Base-by-base conservation (phyloP, 2,113 vertebrate genomes). In the Pelmatolapia mariae region DNA sequence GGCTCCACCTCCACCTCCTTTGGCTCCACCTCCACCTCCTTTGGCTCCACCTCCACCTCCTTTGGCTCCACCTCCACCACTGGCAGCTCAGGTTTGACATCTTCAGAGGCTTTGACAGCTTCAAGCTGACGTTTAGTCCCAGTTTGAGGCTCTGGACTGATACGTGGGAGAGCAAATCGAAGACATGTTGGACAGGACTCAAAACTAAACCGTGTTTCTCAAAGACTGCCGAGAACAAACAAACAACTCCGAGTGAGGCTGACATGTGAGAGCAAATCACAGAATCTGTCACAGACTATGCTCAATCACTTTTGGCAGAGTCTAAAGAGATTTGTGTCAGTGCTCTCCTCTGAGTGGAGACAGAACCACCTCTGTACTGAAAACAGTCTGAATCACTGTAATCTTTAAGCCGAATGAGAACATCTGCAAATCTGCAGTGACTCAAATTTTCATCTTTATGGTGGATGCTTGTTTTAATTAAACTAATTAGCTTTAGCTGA, bases 1-100 rank as follows among this genome's bases (percentile, higher is more conserved):
- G 84, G 73, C 86, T 95, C 89, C 79, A 88, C 82, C 56, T 3
- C 26, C 26, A 2, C 2, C 26, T 59, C 5, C 13, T 86, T 86
- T 5, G 81, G 73, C 86, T 94, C 86, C 76, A 87, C 71, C 33
- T 2, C 7, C 7, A 5, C 33, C 38, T 89, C 96, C 90, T 96
- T 94, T 22, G 83, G 73, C 86, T 94, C 87, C 76, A 87, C 82
- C 57, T 8, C 6, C 11, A 8, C 91, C 10, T 84, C 92, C 11
- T 84, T 89, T 3, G 81, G 71, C 86, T 94, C 90, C 81, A 88
- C 73, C 63, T 89, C 89, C 10, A 19, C 54, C 61, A 38, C n/a
- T 0, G 19, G 40, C 5, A 31, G 16, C 10, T 90, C 87, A 12
- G 78, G 53, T 53, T 80, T 85, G 36, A 85, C 31, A 3, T 88